Percentiles rank a stretch among this genome's conserved stretches.
These are phyloP conservation scores for zebrafish (Danio rerio) DNA, from an alignment of 2,113 vertebrate species.

Conservation along the genomic window GRCz12tu NC_133180.1:41207501-41208000, in stretches of 20 bases:
- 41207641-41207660: background rate
- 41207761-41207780: constrained; percentile 65
- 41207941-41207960: constrained; percentile 72
- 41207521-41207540: background rate
- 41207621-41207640: constrained; percentile 17
- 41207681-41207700: constrained; percentile 22
- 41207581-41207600: background rate
- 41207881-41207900: constrained; percentile 48
- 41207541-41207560: constrained; percentile 21
- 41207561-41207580: constrained; percentile 32
- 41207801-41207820: constrained; percentile 55
- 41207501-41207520: constrained; percentile 13
- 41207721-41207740: constrained; percentile 63
- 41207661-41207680: background rate
- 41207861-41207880: constrained; percentile 67
- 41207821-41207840: constrained; percentile 77
- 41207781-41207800: constrained; percentile 60
- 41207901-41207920: constrained; percentile 78
- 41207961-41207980: constrained; percentile 75
- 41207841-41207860: constrained; percentile 63
- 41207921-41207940: constrained; percentile 64
- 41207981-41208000: constrained; percentile 73
- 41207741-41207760: constrained; percentile 57
- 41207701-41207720: constrained; percentile 13
- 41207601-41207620: constrained; percentile 33